Percentiles rank a stretch among this genome's conserved stretches.
Evolutionary conservation across 2,797 vertebrate genomes (phyloP).

Genomic region (Caiman crocodilus): DNA sequence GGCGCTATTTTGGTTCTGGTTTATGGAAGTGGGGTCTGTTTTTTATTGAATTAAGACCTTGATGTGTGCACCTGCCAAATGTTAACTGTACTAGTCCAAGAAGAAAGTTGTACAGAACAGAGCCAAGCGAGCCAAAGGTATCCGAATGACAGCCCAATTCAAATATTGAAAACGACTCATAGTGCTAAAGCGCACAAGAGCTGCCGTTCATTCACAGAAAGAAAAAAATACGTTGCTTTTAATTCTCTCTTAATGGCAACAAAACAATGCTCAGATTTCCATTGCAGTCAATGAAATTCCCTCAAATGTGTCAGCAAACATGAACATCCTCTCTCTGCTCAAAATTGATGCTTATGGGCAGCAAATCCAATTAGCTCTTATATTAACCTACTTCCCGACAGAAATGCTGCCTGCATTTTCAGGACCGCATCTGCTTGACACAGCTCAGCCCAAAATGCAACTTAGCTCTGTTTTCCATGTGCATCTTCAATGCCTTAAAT

Average conservation of each 20-base stretch:
- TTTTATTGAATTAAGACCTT: slow-evolving; percentile 67
- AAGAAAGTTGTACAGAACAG: slow-evolving; percentile 19
- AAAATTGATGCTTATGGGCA: not conserved
- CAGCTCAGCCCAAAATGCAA: not conserved
- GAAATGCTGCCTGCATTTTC: not conserved
- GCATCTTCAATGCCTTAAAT: slow-evolving; percentile 16
- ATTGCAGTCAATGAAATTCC: not conserved
- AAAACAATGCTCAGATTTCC: not conserved
- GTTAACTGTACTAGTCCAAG: slow-evolving; percentile 38
- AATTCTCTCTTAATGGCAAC: not conserved
- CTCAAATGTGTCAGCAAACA: accelerated
- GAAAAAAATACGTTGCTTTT: not conserved
- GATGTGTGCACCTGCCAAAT: slow-evolving; percentile 62
- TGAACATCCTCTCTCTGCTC: not conserved
- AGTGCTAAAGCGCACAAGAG: not conserved
- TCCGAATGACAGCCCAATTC: not conserved
- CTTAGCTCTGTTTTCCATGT: not conserved
- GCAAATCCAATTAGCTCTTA: slow-evolving; percentile 19
- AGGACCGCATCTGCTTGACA: not conserved
- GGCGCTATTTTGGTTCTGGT: slow-evolving; percentile 46
- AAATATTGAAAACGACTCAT: not conserved
- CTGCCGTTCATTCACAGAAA: not conserved
- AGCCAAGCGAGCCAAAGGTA: not conserved
- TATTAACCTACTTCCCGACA: not conserved
- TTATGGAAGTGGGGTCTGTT: slow-evolving; percentile 51